Percentiles rank a stretch among this genome's conserved stretches.
Evolutionary conservation across 2,888 invertebrate genomes (phyloP).

Genomic region (Trachelus tabidus): DNA sequence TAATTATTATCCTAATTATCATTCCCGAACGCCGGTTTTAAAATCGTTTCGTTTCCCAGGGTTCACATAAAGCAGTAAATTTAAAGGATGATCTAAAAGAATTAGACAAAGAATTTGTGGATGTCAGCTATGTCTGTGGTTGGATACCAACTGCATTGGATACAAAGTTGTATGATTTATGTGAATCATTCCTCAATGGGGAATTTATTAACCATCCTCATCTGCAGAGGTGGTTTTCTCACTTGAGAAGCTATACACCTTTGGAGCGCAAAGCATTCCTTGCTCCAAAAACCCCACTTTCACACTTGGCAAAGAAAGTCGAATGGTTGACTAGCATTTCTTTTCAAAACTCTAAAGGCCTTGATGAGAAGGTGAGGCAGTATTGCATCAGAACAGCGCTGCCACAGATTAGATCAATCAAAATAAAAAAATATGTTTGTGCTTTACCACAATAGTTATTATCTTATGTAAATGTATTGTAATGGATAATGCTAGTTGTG

Average conservation of each 20-base stretch:
- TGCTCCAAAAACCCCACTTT: conserved; percentile 63
- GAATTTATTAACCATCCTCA: conserved; percentile 66
- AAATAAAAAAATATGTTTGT: background rate
- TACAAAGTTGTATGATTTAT: conserved; percentile 62
- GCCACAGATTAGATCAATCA: conserved; percentile 33
- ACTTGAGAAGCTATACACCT: conserved; percentile 72
- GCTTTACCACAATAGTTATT: background rate
- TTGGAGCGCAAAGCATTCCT: conserved; percentile 68
- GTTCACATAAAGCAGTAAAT: conserved; percentile 21
- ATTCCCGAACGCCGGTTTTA: background rate
- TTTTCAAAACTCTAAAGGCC: conserved; percentile 24
- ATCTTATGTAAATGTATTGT: background rate
- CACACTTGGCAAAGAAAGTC: conserved; percentile 46
- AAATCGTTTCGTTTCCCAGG: conserved; percentile 22
- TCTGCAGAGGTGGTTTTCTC: conserved; percentile 72
- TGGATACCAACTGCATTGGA: conserved; percentile 70
- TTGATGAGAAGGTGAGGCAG: conserved; percentile 58
- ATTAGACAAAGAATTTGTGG: conserved; percentile 67
- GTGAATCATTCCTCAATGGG: conserved; percentile 40
- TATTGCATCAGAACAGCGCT: conserved; percentile 36
- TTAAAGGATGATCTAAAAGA: conserved; percentile 38
- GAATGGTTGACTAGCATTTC: conserved; percentile 30
- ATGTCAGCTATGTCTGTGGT: conserved; percentile 71
- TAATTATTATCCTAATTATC: background rate
- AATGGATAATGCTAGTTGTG: background rate